These are phyloP conservation scores for Eurytoma adleriae DNA, from an alignment of 2,888 invertebrate genomes.

Conservation along the genomic window DNA sequence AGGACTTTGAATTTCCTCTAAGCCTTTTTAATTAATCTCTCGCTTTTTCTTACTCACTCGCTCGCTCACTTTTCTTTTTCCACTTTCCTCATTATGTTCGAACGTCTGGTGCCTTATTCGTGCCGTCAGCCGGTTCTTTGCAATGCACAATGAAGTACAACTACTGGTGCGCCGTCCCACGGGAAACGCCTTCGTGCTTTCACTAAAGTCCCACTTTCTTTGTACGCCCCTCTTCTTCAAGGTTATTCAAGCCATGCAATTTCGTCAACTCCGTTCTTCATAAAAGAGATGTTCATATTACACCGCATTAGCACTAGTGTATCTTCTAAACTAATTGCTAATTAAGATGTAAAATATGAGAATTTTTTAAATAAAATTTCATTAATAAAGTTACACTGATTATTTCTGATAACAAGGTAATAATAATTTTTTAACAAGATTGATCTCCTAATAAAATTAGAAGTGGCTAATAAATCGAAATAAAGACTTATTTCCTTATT, in stretches of 20 bases:
- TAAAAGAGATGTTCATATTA: not conserved
- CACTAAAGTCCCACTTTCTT: constrained; percentile 6
- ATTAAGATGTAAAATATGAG: no score
- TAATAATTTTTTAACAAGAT: no score
- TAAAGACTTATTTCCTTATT: no score
- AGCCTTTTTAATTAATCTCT: not conserved
- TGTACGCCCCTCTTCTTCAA: not conserved
- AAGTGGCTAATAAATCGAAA: no score
- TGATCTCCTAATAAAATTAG: no score
- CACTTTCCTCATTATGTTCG: constrained; percentile 41
- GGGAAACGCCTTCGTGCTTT: constrained; percentile 12
- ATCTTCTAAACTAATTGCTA: no score
- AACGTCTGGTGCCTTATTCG: constrained; percentile 22
- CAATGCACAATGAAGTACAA: constrained; percentile 13
- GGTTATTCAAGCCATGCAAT: not conserved
- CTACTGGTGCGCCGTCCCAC: not conserved
- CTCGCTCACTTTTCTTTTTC: constrained; percentile 25
- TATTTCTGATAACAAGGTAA: no score
- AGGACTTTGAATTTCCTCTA: no score
- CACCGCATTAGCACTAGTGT: no score
- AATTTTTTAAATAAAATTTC: no score
- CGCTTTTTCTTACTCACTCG: not conserved
- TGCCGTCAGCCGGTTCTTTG: constrained; percentile 2
- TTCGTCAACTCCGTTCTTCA: constrained; percentile 6
- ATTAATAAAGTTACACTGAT: no score